Evolutionary conservation across 2,888 invertebrate species (phyloP).

Genomic region (Tupiocoris notatus): DNA sequence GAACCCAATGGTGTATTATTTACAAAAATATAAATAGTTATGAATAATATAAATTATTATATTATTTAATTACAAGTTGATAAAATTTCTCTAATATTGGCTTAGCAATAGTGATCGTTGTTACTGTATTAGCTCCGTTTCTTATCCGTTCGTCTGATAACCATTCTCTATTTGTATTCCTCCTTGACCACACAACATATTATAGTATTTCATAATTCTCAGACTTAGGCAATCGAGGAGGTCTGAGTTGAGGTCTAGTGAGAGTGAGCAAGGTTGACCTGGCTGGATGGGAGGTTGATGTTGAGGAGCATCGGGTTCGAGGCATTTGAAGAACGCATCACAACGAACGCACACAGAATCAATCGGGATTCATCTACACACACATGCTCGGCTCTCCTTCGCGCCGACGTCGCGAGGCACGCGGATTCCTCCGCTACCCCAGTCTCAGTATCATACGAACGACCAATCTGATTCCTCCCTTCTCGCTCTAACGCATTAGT

Average conservation of each 20-base stretch:
- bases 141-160: no score
- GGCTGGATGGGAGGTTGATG: slow-evolving; percentile 58
- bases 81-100: no score
- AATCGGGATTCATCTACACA: not conserved
- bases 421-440: not conserved
- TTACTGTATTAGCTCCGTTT: no score
- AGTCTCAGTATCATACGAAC: not conserved
- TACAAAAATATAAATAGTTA: no score
- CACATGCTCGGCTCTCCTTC: not conserved
- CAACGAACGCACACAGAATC: not conserved
- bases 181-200: no score
- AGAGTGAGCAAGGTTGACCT: not conserved
- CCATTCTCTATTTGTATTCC: no score
- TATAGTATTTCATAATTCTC: no score
- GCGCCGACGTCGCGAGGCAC: not conserved
- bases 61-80: no score
- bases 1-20: no score
- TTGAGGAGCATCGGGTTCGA: slow-evolving; percentile 51
- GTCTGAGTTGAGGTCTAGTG: not conserved
- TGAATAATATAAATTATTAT: no score
- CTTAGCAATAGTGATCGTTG: no score
- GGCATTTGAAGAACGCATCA: slow-evolving; percentile 19
- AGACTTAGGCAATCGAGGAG: not conserved
- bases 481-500: not conserved
- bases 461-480: not conserved